phyloP scores from a whole-genome alignment of 1,140 invertebrate species.

The Varroa destructor region DNA sequence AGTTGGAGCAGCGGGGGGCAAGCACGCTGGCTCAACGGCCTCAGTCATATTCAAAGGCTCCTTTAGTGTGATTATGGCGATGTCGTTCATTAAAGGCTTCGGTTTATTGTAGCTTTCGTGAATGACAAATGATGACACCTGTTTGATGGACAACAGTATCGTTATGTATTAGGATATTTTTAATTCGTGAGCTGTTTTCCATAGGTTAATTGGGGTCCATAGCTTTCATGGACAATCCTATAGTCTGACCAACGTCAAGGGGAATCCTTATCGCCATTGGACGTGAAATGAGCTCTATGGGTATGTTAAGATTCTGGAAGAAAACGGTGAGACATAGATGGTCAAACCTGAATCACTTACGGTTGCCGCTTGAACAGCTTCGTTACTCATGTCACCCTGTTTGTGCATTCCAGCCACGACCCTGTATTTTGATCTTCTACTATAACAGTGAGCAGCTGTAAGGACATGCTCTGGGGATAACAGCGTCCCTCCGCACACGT shows the following conservation, averaged over 20 bases:
- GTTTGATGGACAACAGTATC: no score
- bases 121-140: background rate
- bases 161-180: no score
- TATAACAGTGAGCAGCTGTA: slow-evolving; percentile 17
- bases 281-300: no score
- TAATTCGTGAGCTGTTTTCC: no score
- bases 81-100: slow-evolving; percentile 28
- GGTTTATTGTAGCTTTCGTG: slow-evolving; percentile 24
- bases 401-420: slow-evolving; percentile 2
- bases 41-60: background rate
- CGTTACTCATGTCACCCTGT: background rate
- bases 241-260: no score
- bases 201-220: no score
- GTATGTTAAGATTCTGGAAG: no score
- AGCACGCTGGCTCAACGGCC: slow-evolving; percentile 28
- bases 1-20: slow-evolving; percentile 16
- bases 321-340: no score
- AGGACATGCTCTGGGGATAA: background rate
- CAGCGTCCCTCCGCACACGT: slow-evolving; percentile 3
- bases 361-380: background rate
- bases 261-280: no score
- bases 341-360: background rate
- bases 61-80: slow-evolving; percentile 27
- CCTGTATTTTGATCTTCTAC: background rate
- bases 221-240: no score